A percentile compares a stretch with the other conserved stretches of the same genome.
Conservation (phyloP, 37 sponge, comb jelly and placozoan genomes). For the Petrosia ficiformis region DNA sequence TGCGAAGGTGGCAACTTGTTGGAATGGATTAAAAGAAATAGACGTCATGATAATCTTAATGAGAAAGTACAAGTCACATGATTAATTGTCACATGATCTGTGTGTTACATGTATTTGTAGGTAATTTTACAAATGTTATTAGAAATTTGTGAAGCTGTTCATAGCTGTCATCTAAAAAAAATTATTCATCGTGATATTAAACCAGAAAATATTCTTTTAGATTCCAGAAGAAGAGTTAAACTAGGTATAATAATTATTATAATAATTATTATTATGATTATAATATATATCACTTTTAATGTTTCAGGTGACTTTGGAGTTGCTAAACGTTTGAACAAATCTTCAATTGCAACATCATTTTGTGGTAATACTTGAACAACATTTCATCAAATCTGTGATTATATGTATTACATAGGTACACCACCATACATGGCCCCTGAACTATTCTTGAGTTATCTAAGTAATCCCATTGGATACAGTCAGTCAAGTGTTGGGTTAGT, state of each 20-base stretch:
- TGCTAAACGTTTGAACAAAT: conserved; percentile 46
- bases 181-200: conserved; percentile 91
- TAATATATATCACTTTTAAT: conserved; percentile 5
- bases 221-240: conserved; percentile 68
- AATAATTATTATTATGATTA: conserved; percentile 6
- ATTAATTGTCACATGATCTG: not conserved
- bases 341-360: conserved; percentile 64
- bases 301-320: conserved; percentile 85
- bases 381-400: not conserved
- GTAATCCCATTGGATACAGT: conserved; percentile 5
- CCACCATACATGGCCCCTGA: conserved; percentile 97
- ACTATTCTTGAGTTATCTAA: conserved; percentile 74
- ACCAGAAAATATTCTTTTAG: conserved; percentile 87
- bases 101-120: conserved; percentile 7
- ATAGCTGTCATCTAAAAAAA: conserved; percentile 76
- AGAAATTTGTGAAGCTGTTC: conserved; percentile 86
- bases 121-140: conserved; percentile 77
- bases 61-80: conserved; percentile 40
- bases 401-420: conserved; percentile 69
- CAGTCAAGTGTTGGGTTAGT: not conserved
- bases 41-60: conserved; percentile 63
- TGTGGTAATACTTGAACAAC: conserved; percentile 61
- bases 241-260: conserved; percentile 41
- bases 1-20: conserved; percentile 88
- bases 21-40: conserved; percentile 79